A percentile compares a stretch with the other conserved stretches of the same genome.
phyloP scores from a whole-genome alignment of 2,797 vertebrate species.

The Sandelia bainsii region DNA sequence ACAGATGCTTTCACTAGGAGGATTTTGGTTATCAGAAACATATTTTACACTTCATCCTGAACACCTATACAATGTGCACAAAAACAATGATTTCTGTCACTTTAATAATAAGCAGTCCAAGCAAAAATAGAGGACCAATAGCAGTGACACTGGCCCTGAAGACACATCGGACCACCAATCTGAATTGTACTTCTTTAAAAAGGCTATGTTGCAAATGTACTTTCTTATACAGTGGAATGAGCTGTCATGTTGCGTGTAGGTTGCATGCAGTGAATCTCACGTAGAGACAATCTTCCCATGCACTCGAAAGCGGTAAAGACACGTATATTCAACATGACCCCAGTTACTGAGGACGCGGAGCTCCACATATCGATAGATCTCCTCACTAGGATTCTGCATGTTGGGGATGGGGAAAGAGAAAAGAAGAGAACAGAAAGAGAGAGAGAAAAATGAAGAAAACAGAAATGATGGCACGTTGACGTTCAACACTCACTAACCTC shows the following conservation, averaged over 20 bases:
- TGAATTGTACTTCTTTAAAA: neutral
- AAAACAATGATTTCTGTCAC: constrained; percentile 4
- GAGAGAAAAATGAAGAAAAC: constrained; percentile 13
- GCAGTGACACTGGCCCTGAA: constrained; percentile 2
- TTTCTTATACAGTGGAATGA: neutral
- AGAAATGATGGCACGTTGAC: neutral
- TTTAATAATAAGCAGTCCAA: constrained; percentile 6
- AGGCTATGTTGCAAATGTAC: neutral
- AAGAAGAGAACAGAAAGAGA: constrained; percentile 19
- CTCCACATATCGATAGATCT: constrained; percentile 84
- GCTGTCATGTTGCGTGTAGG: accelerated
- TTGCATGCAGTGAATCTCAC: constrained; percentile 10
- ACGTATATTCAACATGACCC: constrained; percentile 94
- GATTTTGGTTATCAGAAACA: constrained; percentile 23
- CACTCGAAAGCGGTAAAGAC: constrained; percentile 94
- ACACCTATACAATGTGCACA: constrained; percentile 22
- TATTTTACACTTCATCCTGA: neutral
- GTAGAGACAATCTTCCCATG: constrained; percentile 82
- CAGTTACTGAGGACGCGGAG: constrained; percentile 91
- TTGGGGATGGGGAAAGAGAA: constrained; percentile 8
- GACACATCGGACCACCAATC: neutral
- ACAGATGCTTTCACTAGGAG: constrained; percentile 9
- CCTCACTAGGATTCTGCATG: constrained; percentile 76
- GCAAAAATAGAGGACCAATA: constrained; percentile 9
- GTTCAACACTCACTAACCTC: neutral